Percentiles rank a stretch among this genome's conserved stretches.
These are phyloP conservation scores for Caenorhabditis becei DNA, from an alignment of 2,888 invertebrate species.

Conservation along the genomic window DNA sequence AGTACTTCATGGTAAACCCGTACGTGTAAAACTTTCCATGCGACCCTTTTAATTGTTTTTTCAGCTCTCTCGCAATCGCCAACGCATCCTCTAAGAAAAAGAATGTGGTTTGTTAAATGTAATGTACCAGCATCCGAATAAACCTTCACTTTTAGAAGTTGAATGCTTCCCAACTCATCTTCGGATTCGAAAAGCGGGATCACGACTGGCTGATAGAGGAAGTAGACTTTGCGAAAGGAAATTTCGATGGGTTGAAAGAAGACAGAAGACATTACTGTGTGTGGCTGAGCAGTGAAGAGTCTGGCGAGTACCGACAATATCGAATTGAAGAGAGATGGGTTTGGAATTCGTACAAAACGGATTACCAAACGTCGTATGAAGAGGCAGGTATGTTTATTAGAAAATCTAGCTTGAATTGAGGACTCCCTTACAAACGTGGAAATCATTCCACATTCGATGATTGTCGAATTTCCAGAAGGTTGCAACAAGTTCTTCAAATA, in stretches of 20 bases:
- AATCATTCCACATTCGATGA: no score
- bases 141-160: not conserved
- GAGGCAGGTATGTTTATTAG: not conserved
- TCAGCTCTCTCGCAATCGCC: no score
- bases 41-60: no score
- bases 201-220: not conserved
- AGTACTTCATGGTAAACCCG: no score
- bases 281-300: not conserved
- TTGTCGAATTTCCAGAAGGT: not conserved
- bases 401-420: no score
- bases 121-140: not conserved
- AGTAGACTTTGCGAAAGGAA: not conserved
- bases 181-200: not conserved
- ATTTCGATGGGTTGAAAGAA: not conserved
- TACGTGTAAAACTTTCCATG: no score
- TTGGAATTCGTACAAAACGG: not conserved
- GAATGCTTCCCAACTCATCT: not conserved
- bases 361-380: not conserved
- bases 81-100: no score
- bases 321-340: conserved; percentile 8
- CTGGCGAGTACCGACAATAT: not conserved
- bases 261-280: not conserved
- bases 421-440: no score
- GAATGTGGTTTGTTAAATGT: no score
- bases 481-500: not conserved